A percentile compares a stretch with the other conserved stretches of the same genome.
Evolutionary conservation across 2,888 invertebrate species (phyloP).

Genomic region (Ceraclea dissimilis): DNA sequence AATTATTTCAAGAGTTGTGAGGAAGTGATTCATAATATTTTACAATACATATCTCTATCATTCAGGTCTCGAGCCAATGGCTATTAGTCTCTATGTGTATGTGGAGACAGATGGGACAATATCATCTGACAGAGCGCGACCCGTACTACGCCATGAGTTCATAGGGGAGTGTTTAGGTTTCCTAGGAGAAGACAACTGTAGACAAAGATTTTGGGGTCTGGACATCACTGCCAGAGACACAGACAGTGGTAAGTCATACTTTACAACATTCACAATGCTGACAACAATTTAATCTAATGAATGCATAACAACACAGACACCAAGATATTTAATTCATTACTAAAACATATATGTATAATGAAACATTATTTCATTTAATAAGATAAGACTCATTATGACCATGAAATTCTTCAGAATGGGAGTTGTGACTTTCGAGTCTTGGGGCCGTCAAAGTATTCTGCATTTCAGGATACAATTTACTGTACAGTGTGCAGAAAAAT

Average conservation of each 20-base stretch:
- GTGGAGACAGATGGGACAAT: conserved; percentile 31
- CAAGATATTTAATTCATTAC: background rate
- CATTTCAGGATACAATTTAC: too few relatives aligned
- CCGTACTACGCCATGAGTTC: conserved; percentile 54
- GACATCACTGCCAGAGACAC: conserved; percentile 60
- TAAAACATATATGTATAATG: too few relatives aligned
- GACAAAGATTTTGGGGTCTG: conserved; percentile 61
- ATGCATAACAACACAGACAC: background rate
- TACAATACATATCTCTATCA: too few relatives aligned
- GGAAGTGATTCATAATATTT: too few relatives aligned
- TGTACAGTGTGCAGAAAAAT: too few relatives aligned
- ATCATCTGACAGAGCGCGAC: conserved; percentile 46
- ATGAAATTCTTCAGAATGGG: too few relatives aligned
- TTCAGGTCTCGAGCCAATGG: conserved; percentile 38
- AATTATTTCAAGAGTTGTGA: background rate
- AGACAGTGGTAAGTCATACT: conserved; percentile 48
- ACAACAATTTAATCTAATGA: background rate
- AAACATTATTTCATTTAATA: too few relatives aligned
- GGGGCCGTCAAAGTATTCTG: too few relatives aligned
- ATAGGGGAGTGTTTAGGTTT: conserved; percentile 56
- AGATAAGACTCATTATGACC: too few relatives aligned
- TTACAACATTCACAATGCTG: too few relatives aligned
- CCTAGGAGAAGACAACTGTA: conserved; percentile 48
- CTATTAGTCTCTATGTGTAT: conserved; percentile 40
- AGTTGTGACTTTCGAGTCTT: too few relatives aligned